Evolutionary conservation across 2,113 vertebrate species (phyloP), one percentile per base, ranked within the genome.

Genomic region (Poeciliopsis retropinna): DNA sequence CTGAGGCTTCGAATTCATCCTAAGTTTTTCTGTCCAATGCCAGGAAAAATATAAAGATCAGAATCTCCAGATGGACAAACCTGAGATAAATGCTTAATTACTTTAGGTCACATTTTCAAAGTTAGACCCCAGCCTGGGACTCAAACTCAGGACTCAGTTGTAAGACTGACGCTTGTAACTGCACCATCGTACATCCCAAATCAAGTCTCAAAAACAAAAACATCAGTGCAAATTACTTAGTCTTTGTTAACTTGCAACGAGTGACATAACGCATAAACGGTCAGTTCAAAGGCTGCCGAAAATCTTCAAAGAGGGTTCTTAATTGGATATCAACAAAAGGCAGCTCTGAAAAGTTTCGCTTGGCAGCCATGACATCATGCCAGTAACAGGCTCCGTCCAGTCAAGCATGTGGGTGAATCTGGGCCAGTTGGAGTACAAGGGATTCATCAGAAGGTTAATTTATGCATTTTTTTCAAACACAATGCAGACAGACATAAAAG

Each of bases 391-490:
- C 78, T 25, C 22, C 31, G 78, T 75, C 77, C 88, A 78, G 73
- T 84, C 77, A 74, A 79, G 85, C 88, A 61, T 91, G 80, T 62
- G 67, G 82, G 68, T 78, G 67, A 39, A 71, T 73, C 83, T 69
- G 78, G 69, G 81, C 67, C 84, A 77, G 71, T 39, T 10, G 28
- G 65, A 67, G 64, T 47, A 64, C 27, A 5, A n/a, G 68, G 17
- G 72, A 66, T 41, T 79, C 75, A 85, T 84, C 79, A 76, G 86
- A 89, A 82, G 72, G 83, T 84, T 89, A 75, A 86, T 92, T 90
- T 90, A 91, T 91, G 87, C 82, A 85, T 88, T 88, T 88, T 30
- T 30, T 37, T 80, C 69, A 75, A 85, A 88, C 31, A 92, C 89
- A 92, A 85, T 65, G 75, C 76, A 86, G 83, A 90, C 79, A 31